A percentile compares a stretch with the other conserved stretches of the same genome.
These are phyloP conservation scores for Cheiracanthium punctorium DNA, from an alignment of 2,888 invertebrate genomes.

Conservation along the genomic window DNA sequence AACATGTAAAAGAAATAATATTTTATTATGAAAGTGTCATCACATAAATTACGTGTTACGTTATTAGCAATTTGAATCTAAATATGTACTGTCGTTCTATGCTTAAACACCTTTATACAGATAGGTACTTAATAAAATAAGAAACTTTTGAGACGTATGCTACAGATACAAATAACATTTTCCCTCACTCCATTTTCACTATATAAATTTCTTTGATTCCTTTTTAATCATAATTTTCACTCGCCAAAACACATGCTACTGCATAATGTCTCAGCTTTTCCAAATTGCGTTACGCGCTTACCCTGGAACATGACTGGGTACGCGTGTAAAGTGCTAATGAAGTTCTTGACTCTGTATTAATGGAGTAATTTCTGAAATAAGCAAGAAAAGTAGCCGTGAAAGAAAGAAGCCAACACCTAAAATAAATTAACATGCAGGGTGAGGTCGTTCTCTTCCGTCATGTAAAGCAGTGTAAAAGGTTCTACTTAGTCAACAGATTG, in stretches of 20 bases:
- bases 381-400: background rate
- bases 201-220: too few species aligned
- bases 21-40: too few species aligned
- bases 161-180: too few species aligned
- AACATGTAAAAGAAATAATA: too few species aligned
- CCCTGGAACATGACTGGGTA: background rate
- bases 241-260: background rate
- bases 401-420: background rate
- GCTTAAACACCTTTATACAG: too few species aligned
- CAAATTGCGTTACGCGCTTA: background rate
- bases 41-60: too few species aligned
- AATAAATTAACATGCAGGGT: background rate
- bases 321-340: background rate
- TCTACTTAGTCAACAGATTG: conserved; percentile 56
- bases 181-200: too few species aligned
- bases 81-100: too few species aligned
- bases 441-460: background rate
- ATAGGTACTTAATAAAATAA: too few species aligned
- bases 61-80: too few species aligned
- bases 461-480: conserved; percentile 30
- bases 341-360: background rate
- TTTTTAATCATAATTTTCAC: background rate
- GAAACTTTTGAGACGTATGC: too few species aligned
- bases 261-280: background rate
- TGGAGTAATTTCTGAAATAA: background rate